Percentiles rank a stretch among this genome's conserved stretches.
Conservation (phyloP, 2,888 invertebrate genomes). For the Metacarcinus magister region DNA sequence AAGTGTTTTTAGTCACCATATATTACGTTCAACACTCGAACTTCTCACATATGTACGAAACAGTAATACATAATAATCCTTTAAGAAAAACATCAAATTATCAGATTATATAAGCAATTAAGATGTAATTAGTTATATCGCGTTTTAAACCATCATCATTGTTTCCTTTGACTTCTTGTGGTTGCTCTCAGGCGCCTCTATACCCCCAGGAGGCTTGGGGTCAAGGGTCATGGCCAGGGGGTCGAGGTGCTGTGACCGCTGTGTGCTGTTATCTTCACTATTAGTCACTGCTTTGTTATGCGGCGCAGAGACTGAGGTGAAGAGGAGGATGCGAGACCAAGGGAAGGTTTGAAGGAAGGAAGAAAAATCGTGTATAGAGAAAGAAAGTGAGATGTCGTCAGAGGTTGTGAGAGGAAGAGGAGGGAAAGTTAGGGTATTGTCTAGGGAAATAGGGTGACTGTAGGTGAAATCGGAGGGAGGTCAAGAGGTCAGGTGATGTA, state of each 20-base stretch:
- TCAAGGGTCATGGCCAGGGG: not conserved
- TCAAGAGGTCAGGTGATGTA: not conserved
- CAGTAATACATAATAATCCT: not conserved
- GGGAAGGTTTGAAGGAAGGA: not conserved
- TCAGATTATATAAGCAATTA: not conserved
- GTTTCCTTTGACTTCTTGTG: not conserved
- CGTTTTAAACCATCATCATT: not conserved
- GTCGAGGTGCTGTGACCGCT: not conserved
- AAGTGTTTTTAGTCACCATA: not conserved
- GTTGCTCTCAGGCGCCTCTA: not conserved
- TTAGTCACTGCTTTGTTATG: not conserved
- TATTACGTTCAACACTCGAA: not conserved
- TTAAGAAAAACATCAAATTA: not conserved
- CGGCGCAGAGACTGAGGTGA: not conserved
- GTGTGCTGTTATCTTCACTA: not conserved
- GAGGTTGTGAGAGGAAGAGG: not conserved
- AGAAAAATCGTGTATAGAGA: not conserved
- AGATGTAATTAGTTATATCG: not conserved
- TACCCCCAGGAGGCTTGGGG: not conserved
- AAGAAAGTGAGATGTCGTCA: not conserved
- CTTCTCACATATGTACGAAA: too few relatives aligned
- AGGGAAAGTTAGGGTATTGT: not conserved
- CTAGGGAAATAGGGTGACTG: not conserved
- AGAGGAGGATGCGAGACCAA: not conserved
- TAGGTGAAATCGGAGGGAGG: not conserved